Base-by-base conservation (phyloP, 2,797 vertebrate genomes). In the Lutjanus campechanus region DNA sequence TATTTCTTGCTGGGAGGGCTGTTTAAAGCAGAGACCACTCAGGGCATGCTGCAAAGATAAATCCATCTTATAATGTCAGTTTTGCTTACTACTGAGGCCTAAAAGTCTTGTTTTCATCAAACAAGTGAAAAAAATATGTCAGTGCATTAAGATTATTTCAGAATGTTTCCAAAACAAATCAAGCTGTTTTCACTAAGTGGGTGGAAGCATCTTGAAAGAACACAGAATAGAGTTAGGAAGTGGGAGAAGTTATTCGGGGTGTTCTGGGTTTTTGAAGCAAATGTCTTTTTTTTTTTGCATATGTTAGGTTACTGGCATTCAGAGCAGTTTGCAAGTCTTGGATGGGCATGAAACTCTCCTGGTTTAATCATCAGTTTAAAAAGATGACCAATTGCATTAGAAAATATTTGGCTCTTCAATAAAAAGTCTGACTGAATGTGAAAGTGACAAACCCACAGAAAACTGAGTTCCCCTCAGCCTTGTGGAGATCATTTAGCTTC, bases 21-120 rank as follows among this genome's bases (percentile, higher is more conserved):
- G 51, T 80, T 63, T 69, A 40, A 86, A 49, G 70, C 50, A 10
- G 25, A 70, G 50, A 53, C 56, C 15, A 55, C 60, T 50, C 25
- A 46, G 68, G 11, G 55, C 56, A 60, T 40, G 20, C 47, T 15
- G 49, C 11, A 36, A 62, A 78, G 63, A 81, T 16, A 69, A 74
- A 12, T 51, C 22, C 2, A 7, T 62, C n/a, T 22, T 53, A 44
- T 50, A 46, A 65, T 70, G 4, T 51, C 8, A 54, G 19, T 55
- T 36, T 36, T 36, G 29, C 19, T 6, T 29, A 51, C 22, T n/a
- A 13, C 25, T 77, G 19, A 69, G 65, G 36, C 15, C 25, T 68
- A 22, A 68, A 56, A 36, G 29, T 20, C 19, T 29, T 46, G 15
- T 65, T 72, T 75, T 69, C 20, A 22, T 80, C 44, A 62, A 66